Conservation (phyloP, 1,140 invertebrate species). For the Musca domestica region DNA sequence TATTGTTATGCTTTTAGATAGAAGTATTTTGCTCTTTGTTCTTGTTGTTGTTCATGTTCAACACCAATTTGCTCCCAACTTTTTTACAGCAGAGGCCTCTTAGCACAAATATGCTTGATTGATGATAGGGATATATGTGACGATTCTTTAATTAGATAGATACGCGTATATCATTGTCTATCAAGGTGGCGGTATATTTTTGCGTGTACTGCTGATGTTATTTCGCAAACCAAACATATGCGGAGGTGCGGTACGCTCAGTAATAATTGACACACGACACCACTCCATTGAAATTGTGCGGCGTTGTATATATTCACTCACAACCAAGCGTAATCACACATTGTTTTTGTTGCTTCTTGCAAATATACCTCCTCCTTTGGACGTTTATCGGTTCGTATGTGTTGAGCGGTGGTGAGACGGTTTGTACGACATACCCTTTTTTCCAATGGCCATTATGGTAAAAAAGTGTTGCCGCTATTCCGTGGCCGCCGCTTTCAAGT, state of each 20-base stretch:
- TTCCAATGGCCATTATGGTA: conserved; percentile 27
- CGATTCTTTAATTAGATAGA: background rate
- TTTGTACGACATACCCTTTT: conserved; percentile 23
- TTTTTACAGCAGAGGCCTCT: conserved; percentile 49
- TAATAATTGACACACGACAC: too few relatives aligned
- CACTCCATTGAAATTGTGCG: too few relatives aligned
- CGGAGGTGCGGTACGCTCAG: background rate
- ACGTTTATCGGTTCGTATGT: background rate
- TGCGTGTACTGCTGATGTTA: background rate
- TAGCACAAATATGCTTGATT: conserved; percentile 35
- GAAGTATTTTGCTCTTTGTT: too few relatives aligned
- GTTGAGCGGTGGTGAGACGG: conserved; percentile 16
- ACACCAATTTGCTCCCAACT: conserved; percentile 20
- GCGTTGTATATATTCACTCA: too few relatives aligned
- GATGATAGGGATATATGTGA: conserved; percentile 45
- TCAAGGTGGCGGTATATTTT: background rate
- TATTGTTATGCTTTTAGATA: too few relatives aligned
- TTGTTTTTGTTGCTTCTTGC: too few relatives aligned
- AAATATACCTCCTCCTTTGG: conserved; percentile 16
- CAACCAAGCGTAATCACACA: too few relatives aligned
- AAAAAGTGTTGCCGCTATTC: conserved; percentile 27
- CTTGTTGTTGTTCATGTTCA: too few relatives aligned
- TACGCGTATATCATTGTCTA: too few relatives aligned
- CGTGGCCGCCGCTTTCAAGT: conserved; percentile 15
- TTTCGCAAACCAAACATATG: background rate